A percentile compares a stretch with the other conserved stretches of the same genome.
Evolutionary conservation across 1,140 invertebrate genomes (phyloP).

Genomic region (Lasioglossum baleicum): DNA sequence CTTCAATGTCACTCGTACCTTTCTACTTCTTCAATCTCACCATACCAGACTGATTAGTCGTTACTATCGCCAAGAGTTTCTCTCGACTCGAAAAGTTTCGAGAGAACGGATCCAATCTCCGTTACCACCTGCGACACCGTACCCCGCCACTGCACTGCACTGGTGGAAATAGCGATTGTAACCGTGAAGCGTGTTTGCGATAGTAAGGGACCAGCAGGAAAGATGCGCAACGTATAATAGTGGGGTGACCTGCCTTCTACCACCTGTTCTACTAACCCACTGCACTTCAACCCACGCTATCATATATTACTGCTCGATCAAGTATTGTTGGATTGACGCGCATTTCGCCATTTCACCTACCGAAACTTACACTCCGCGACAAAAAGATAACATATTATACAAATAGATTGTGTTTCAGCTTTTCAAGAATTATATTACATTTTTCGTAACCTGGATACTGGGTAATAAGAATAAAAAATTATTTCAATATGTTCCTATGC

Average conservation of each 20-base stretch:
- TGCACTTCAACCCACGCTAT: conserved; percentile 18
- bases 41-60: background rate
- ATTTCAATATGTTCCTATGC: too few species aligned
- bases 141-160: background rate
- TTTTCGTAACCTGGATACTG: too few species aligned
- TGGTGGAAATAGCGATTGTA: background rate
- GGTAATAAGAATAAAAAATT: too few species aligned
- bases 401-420: too few species aligned
- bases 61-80: conserved; percentile 3
- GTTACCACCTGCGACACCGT: background rate
- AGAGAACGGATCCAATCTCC: conserved; percentile 17
- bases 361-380: background rate
- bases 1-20: background rate
- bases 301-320: background rate
- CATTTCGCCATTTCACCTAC: background rate
- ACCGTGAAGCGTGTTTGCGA: conserved; percentile 16
- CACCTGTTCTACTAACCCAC: conserved; percentile 61
- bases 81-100: conserved; percentile 9
- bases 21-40: conserved; percentile 6
- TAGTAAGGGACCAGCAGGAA: conserved; percentile 65
- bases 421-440: too few species aligned
- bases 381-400: too few species aligned
- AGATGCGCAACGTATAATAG: conserved; percentile 43
- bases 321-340: background rate
- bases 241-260: conserved; percentile 67